These are phyloP conservation scores for Leucopternis melanops DNA, from an alignment of 2,113 vertebrate species.

Conservation along the genomic window DNA sequence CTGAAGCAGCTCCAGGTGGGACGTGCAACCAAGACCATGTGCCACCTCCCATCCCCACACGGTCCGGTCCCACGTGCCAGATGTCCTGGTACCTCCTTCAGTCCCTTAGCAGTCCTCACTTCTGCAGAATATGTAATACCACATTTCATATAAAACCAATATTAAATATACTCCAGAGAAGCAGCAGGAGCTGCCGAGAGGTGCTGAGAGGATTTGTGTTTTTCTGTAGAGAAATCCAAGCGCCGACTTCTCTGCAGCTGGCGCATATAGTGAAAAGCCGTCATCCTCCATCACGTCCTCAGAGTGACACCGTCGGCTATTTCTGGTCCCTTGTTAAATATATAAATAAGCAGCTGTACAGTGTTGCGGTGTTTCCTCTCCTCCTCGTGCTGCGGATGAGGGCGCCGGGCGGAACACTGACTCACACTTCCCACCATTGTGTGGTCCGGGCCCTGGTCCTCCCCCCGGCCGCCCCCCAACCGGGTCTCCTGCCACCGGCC, in stretches of 20 bases:
- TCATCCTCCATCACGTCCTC: fast-evolving
- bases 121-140: not conserved
- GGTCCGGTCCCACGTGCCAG: fast-evolving
- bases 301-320: not conserved
- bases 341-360: too few relatives aligned
- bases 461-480: too few relatives aligned
- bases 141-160: not conserved
- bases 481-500: too few relatives aligned
- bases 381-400: not conserved
- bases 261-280: fast-evolving
- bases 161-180: not conserved
- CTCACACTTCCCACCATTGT: not conserved
- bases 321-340: not conserved
- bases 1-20: not conserved
- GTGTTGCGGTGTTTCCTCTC: fast-evolving
- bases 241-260: not conserved
- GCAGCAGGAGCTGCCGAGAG: not conserved
- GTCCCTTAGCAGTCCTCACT: not conserved
- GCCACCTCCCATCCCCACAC: fast-evolving
- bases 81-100: not conserved
- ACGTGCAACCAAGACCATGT: not conserved
- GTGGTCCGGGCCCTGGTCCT: not conserved
- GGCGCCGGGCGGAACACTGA: fast-evolving
- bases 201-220: not conserved
- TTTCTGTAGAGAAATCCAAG: not conserved